Base-by-base conservation (phyloP, 2,113 vertebrate species). In the Chauna torquata region DNA sequence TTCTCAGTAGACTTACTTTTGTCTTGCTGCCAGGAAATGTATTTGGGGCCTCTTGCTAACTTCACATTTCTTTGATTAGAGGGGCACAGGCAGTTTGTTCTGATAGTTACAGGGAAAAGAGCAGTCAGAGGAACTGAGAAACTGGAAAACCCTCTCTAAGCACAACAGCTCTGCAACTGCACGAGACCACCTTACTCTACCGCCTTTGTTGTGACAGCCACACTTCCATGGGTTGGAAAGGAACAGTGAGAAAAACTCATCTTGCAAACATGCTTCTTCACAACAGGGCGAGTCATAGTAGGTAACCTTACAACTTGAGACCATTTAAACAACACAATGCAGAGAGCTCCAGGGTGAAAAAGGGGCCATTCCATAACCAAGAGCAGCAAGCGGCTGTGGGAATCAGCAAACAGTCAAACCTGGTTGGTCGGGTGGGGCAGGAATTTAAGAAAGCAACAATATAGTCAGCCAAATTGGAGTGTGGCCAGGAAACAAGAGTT, bases 1-100 rank as follows among this genome's bases (percentile, higher is more conserved):
- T 92, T 96, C 83, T 96, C 92, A 93, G 91, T 72, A 91, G 88
- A 96, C 65, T 96, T 88, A 90, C 94, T 95, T 96, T 84, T 96
- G 92, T 94, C 77, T 84, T 86, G 44, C n/a, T 96, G 94, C 96
- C 96, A 96, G 92, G 65, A 95, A 96, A 96, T 75, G 57, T 91
- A 69, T 76, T 76, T 88, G 90, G 88, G 90, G 86, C 86, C 93
- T 93, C 76, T 92, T 62, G n/a, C 68, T 95, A 83, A 86, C 82
- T 79, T 92, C 92, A 90, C 82, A 44, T 96, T 95, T 95, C 75
- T 96, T 84, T 93, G 90, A 96, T 96, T 93, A 84, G 76, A 92
- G 52, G 86, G 80, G 45, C 72, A 93, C 5, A 27, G 70, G 34
- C 88, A 84, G 86, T 91, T 96, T 97, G 65, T 95, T 95, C 59